A percentile compares a stretch with the other conserved stretches of the same genome.
These are phyloP conservation scores for Hippopotamus amphibius DNA, from an alignment of 2,113 vertebrate genomes.

Conservation along the genomic window DNA sequence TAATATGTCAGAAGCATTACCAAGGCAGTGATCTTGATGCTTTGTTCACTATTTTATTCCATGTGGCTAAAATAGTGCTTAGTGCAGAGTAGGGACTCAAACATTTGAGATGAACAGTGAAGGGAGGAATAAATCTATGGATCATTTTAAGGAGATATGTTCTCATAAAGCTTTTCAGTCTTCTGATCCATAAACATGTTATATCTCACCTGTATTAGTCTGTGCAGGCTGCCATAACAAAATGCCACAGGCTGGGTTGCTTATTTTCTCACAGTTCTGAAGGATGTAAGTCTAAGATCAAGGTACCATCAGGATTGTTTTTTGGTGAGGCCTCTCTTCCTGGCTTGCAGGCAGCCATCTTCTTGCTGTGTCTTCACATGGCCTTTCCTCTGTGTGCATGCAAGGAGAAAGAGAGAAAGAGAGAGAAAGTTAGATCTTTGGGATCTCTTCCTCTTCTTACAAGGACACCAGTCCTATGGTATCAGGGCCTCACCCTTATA, in stretches of 20 bases:
- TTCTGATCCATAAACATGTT: neutral
- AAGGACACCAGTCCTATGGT: neutral
- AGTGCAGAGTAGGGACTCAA: neutral
- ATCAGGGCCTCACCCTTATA: neutral
- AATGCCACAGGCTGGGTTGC: neutral
- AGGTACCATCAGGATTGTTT: neutral
- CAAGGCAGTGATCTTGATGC: neutral
- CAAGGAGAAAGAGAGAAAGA: neutral
- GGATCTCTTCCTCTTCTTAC: neutral
- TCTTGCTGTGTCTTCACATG: neutral
- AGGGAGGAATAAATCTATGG: neutral
- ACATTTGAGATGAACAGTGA: neutral
- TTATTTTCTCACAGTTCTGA: neutral
- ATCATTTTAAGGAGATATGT: neutral
- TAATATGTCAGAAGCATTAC: neutral
- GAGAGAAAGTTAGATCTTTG: neutral
- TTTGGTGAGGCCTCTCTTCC: neutral
- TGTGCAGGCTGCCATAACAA: neutral
- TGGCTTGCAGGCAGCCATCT: neutral
- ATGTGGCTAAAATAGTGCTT: neutral
- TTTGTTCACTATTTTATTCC: neutral
- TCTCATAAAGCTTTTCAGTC: neutral
- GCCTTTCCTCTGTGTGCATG: neutral
- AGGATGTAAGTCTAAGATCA: neutral
- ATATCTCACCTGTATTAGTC: neutral